Conservation (phyloP, 2,888 invertebrate species). For the Plagodis pulveraria region DNA sequence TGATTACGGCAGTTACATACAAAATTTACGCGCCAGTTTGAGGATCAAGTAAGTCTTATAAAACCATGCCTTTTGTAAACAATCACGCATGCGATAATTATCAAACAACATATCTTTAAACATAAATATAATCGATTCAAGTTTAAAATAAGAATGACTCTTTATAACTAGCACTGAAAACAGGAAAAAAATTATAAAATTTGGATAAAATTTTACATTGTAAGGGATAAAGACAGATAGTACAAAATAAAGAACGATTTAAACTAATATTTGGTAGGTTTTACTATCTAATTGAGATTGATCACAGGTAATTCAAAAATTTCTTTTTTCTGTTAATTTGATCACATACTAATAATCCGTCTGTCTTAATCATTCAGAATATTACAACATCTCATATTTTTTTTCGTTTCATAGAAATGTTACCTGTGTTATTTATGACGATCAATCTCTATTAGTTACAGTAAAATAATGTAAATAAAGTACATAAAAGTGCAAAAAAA, state of each 20-base stretch:
- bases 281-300: not conserved
- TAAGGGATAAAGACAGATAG: not conserved
- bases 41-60: not conserved
- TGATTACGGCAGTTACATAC: not conserved
- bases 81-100: conserved; percentile 17
- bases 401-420: no score
- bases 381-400: no score
- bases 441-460: conserved; percentile 1
- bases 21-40: conserved; percentile 4
- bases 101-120: not conserved
- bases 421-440: not conserved
- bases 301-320: not conserved
- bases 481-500: conserved; percentile 12
- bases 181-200: not conserved
- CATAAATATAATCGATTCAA: not conserved
- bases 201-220: conserved; percentile 4
- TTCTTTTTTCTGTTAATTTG: not conserved
- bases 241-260: no score
- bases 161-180: not conserved
- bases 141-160: not conserved
- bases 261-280: not conserved
- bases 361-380: no score
- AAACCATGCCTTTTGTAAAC: conserved; percentile 22
- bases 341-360: no score
- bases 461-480: not conserved